Percentiles rank a stretch among this genome's conserved stretches.
Conservation (phyloP, 1,140 invertebrate species). For the Dinothrombium tinctorium region DNA sequence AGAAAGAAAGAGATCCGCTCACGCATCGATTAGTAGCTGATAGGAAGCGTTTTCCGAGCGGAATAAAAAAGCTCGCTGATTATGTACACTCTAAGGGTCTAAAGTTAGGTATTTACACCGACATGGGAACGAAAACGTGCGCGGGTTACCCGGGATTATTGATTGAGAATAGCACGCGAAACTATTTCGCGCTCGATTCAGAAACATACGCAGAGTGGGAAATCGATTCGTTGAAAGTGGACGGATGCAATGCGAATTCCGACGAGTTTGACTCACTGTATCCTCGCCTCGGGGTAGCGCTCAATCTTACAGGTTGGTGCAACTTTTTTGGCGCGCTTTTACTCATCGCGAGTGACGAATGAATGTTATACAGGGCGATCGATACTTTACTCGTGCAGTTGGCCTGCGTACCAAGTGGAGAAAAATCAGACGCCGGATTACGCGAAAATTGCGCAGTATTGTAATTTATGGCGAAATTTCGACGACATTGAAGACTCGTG, state of each 20-base stretch:
- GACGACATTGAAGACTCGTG: constrained; percentile 32
- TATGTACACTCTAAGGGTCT: constrained; percentile 41
- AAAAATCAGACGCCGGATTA: constrained; percentile 3
- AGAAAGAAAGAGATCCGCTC: constrained; percentile 26
- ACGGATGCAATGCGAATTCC: constrained; percentile 5
- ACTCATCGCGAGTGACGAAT: background rate
- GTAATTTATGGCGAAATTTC: constrained; percentile 37
- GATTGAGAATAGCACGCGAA: constrained; percentile 28
- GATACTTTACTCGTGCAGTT: constrained; percentile 25
- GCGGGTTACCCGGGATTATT: constrained; percentile 28
- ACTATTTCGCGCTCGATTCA: constrained; percentile 28
- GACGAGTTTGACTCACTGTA: background rate
- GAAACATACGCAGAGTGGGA: constrained; percentile 30
- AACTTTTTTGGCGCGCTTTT: too few relatives aligned
- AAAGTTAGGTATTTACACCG: constrained; percentile 29
- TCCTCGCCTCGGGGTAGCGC: constrained; percentile 9
- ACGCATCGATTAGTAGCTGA: constrained; percentile 51
- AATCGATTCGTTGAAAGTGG: constrained; percentile 13
- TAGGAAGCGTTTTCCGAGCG: constrained; percentile 60
- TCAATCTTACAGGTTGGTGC: constrained; percentile 14
- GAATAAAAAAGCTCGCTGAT: constrained; percentile 64
- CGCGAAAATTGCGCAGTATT: constrained; percentile 21
- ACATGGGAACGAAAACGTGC: constrained; percentile 32
- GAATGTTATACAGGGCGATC: constrained; percentile 18
- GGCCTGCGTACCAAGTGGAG: constrained; percentile 22